phyloP scores from a whole-genome alignment of 2,888 invertebrate species.

The Melolontha melolontha region DNA sequence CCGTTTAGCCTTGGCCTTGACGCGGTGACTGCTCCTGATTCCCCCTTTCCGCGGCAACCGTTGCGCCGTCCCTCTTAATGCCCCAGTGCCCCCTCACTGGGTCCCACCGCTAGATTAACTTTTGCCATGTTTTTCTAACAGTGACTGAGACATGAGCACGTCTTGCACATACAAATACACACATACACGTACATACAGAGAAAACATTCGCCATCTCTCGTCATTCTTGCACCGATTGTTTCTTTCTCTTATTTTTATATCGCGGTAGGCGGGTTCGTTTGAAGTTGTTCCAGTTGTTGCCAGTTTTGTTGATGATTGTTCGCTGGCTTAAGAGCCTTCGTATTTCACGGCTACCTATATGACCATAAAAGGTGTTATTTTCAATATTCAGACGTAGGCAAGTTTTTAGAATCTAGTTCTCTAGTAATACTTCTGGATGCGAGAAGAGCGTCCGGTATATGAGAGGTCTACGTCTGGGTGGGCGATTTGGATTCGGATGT shows the following conservation, averaged over 20 bases:
- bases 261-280: conserved; percentile 26
- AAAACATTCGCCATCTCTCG: neutral
- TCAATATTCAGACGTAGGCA: too few relatives aligned
- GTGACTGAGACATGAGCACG: neutral
- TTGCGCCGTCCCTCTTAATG: conserved; percentile 56
- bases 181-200: too few relatives aligned
- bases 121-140: conserved; percentile 41
- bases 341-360: neutral
- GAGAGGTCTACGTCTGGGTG: too few relatives aligned
- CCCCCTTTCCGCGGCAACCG: conserved; percentile 50
- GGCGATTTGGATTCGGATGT: too few relatives aligned
- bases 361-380: too few relatives aligned
- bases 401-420: too few relatives aligned
- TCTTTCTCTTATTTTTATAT: conserved; percentile 13
- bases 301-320: conserved; percentile 11
- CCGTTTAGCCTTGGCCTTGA: conserved; percentile 61
- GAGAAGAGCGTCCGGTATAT: too few relatives aligned
- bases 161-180: neutral
- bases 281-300: conserved; percentile 17
- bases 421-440: too few relatives aligned
- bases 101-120: conserved; percentile 52
- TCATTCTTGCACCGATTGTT: conserved; percentile 21
- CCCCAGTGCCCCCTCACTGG: conserved; percentile 60
- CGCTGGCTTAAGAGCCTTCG: neutral
- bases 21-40: conserved; percentile 59